Evolutionary conservation across 2,888 invertebrate genomes (phyloP).

Genomic region (Julus scanicus): DNA sequence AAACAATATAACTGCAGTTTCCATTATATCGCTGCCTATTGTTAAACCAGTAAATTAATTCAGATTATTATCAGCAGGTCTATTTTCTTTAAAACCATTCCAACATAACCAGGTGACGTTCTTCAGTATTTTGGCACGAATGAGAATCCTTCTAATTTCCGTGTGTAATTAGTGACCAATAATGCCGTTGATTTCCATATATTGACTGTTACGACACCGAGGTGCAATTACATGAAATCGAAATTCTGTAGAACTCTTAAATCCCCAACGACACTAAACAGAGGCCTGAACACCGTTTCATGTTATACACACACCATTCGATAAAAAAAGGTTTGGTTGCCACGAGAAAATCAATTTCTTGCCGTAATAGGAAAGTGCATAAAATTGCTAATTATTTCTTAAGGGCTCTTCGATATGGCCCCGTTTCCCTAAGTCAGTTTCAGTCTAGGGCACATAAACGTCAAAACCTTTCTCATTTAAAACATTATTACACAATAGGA

Average conservation of each 20-base stretch:
- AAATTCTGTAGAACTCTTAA: not conserved
- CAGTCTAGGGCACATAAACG: not conserved
- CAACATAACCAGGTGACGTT: too few species aligned
- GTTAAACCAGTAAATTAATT: too few species aligned
- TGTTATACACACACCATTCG: not conserved
- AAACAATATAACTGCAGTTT: too few species aligned
- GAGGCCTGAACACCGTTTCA: not conserved
- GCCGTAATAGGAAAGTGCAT: not conserved
- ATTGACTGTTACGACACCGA: not conserved
- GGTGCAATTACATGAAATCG: not conserved
- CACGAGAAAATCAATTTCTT: constrained; percentile 30
- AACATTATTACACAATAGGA: not conserved
- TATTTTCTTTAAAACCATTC: too few species aligned
- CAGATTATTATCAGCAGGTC: too few species aligned
- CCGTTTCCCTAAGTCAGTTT: not conserved
- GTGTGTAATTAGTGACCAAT: not conserved
- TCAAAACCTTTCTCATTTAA: constrained; percentile 38
- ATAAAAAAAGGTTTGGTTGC: not conserved
- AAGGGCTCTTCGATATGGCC: constrained; percentile 22
- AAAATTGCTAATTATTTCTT: constrained; percentile 42
- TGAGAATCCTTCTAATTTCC: not conserved
- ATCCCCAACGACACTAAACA: not conserved
- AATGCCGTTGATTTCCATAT: not conserved
- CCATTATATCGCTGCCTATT: too few species aligned
- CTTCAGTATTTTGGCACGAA: not conserved